Evolutionary conservation across 2,888 invertebrate species (phyloP), one percentile per base, ranked within the genome.

Genomic region (Oscheius sp.): DNA sequence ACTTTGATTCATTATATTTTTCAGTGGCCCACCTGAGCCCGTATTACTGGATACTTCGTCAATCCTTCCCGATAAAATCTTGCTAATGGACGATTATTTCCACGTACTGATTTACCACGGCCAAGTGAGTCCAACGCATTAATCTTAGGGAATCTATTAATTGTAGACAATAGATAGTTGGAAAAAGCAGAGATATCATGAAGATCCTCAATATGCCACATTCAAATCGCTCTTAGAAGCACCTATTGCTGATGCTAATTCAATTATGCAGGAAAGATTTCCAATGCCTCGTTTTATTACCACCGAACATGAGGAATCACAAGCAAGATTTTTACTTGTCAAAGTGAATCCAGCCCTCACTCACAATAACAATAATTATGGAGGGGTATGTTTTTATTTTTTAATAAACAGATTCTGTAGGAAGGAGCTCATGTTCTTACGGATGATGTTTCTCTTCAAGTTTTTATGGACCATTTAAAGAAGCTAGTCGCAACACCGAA

Each of bases 291-390:
- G 98, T 67, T 98, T 98, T 87, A 97, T 98, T 81, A 96, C 95
- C 87, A 98, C 98, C 0, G 96, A 98, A 87, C 94, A 96, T 85
- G 96, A 96, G n/a, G 61, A 45, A 12, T 61, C 61, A 6, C 61
- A 61, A 17, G 61, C 61, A 29, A 25, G 61, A 15, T 61, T 61
- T 27, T 20, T 61, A 80, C 89, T 99, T 65, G 96, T 96, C 23
- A 97, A 98, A 91, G 98, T 99, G 70, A 99, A 99, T 89, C 98
- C 98, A 15, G 97, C 97, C 84, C 94, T 96, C 88, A 99, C 98
- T 20, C 98, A 99, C 89, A 98, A 97, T 90, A 97, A 96, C 88
- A 82, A 84, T 5, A 34, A 20, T 27, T 45, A 29, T 27, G 45
- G 29, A 45, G n/a, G 17, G 42, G 61, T 45, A 25, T 6, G 33